Conservation (phyloP, 2,888 invertebrate species). For the Sclerodermus sp. region DNA sequence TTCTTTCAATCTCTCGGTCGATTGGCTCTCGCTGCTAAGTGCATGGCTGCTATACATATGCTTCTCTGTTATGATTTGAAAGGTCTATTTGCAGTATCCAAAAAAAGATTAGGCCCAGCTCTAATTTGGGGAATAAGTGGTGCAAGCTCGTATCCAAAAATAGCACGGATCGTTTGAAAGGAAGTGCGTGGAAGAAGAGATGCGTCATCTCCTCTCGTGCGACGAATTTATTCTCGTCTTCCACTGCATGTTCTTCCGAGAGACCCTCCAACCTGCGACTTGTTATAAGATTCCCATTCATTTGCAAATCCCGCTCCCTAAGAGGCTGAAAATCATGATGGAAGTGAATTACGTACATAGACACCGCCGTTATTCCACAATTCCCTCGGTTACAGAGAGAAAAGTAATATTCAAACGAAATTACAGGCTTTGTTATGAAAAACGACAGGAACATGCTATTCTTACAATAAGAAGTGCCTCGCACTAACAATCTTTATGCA, state of each 20-base stretch:
- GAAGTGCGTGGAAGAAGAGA: conserved; percentile 16
- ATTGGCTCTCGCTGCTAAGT: no score
- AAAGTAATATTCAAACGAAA: background rate
- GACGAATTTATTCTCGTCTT: conserved; percentile 23
- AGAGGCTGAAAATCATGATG: conserved; percentile 2
- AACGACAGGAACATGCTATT: background rate
- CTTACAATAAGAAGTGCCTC: no score
- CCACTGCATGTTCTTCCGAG: background rate
- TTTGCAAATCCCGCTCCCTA: conserved; percentile 1
- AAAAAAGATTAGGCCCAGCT: background rate
- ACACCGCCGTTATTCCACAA: background rate
- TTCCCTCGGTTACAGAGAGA: background rate
- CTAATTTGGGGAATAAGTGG: conserved; percentile 23
- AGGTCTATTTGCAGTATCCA: no score
- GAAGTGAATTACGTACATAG: conserved; percentile 4
- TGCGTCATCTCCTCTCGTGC: conserved; percentile 7
- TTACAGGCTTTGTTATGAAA: background rate
- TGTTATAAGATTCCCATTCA: conserved; percentile 8
- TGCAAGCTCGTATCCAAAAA: conserved; percentile 21
- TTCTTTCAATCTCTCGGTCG: no score
- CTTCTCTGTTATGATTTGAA: no score
- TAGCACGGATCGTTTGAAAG: conserved; percentile 17
- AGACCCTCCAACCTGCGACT: background rate
- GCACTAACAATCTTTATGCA: no score
- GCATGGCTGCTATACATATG: no score